Evolutionary conservation across 2,888 invertebrate genomes (phyloP).

Genomic region (Lasioglossum pauxillum): DNA sequence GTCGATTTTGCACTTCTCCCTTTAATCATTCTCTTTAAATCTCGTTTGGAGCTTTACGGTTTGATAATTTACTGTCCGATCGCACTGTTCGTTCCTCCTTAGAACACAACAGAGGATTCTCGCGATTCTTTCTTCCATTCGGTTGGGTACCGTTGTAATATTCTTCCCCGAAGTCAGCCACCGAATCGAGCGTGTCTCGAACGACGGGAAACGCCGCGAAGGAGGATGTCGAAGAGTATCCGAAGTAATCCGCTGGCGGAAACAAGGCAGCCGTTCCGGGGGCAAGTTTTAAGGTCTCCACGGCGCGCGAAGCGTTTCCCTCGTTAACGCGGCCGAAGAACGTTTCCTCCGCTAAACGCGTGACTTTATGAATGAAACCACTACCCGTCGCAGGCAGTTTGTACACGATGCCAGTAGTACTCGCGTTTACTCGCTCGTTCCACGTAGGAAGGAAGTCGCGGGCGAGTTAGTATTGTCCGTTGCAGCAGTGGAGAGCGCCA

Average conservation of each 20-base stretch:
- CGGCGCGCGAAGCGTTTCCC: constrained; percentile 57
- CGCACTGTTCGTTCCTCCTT: no score
- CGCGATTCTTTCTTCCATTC: neutral
- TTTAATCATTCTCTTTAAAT: neutral
- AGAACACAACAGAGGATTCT: neutral
- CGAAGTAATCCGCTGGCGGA: constrained; percentile 25
- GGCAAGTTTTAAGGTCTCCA: constrained; percentile 44
- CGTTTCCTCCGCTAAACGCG: constrained; percentile 71
- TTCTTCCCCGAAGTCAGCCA: neutral
- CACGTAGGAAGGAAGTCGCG: constrained; percentile 79
- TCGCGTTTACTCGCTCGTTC: constrained; percentile 78
- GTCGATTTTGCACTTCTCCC: neutral
- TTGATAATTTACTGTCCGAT: neutral
- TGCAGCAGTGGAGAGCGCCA: constrained; percentile 49
- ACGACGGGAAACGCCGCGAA: neutral
- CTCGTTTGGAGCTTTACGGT: neutral
- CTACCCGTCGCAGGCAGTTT: constrained; percentile 67
- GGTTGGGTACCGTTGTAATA: neutral
- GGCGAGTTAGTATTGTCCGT: constrained; percentile 77
- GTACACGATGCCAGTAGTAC: constrained; percentile 72
- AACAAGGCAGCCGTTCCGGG: constrained; percentile 45
- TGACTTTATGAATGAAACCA: constrained; percentile 82
- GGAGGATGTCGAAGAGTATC: neutral
- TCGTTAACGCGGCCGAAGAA: constrained; percentile 30
- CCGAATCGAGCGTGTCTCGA: neutral